These are phyloP conservation scores for Heteromurus nitidus DNA, from an alignment of 2,888 invertebrate species.

Conservation along the genomic window DNA sequence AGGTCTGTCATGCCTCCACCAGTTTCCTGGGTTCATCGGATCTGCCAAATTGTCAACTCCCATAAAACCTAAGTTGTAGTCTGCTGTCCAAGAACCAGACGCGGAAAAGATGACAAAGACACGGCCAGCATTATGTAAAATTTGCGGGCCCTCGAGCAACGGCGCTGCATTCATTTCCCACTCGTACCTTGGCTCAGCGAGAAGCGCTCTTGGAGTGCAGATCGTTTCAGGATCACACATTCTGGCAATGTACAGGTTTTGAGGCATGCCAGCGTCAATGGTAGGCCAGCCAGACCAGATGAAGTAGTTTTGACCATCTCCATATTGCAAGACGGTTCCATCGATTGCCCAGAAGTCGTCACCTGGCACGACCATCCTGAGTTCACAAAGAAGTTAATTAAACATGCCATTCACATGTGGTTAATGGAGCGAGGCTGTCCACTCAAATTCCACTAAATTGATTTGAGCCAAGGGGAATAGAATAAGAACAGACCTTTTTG, in stretches of 20 bases:
- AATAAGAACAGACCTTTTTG: slow-evolving; percentile 63
- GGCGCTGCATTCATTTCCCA: slow-evolving; percentile 69
- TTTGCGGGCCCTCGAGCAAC: slow-evolving; percentile 70
- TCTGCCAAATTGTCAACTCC: slow-evolving; percentile 69
- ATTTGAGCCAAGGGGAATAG: not conserved
- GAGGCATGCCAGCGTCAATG: slow-evolving; percentile 68
- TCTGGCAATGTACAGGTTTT: slow-evolving; percentile 72
- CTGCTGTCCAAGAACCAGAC: slow-evolving; percentile 71
- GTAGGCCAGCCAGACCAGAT: slow-evolving; percentile 72
- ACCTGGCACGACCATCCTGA: slow-evolving; percentile 63
- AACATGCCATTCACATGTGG: not conserved
- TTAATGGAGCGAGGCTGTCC: slow-evolving; percentile 7
- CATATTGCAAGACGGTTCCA: slow-evolving; percentile 64
- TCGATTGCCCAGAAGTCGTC: slow-evolving; percentile 70
- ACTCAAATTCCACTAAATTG: not conserved
- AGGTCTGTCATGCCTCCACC: slow-evolving; percentile 68
- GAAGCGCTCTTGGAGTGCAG: slow-evolving; percentile 61
- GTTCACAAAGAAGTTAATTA: slow-evolving; percentile 23
- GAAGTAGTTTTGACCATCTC: slow-evolving; percentile 67
- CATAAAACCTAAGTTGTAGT: slow-evolving; percentile 71
- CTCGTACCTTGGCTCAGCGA: slow-evolving; percentile 52
- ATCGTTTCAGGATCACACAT: slow-evolving; percentile 70
- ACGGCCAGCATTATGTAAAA: slow-evolving; percentile 66
- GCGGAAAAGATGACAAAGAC: slow-evolving; percentile 70
- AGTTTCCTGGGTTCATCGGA: slow-evolving; percentile 68